phyloP scores from a whole-genome alignment of 1,140 invertebrate genomes.

The Diorhabda carinulata region DNA sequence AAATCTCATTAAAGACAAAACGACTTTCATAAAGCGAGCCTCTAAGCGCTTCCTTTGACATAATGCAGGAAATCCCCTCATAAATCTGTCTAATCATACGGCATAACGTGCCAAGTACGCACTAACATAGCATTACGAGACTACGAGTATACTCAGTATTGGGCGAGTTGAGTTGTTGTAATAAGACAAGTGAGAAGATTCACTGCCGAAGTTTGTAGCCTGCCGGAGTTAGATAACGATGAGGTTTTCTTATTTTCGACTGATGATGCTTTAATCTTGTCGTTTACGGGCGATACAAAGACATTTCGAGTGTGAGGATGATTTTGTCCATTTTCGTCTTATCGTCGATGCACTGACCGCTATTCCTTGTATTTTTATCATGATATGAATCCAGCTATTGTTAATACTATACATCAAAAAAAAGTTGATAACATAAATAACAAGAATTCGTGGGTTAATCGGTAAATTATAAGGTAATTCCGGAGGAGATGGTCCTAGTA shows the following conservation, averaged over 20 bases:
- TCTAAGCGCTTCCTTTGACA: slow-evolving; percentile 36
- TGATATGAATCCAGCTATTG: too few species aligned
- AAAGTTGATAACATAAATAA: too few species aligned
- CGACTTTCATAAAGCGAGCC: slow-evolving; percentile 31
- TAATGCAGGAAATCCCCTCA: slow-evolving; percentile 40
- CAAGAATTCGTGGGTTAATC: too few species aligned
- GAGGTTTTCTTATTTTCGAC: slow-evolving; percentile 38
- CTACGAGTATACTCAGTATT: slow-evolving; percentile 29
- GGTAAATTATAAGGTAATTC: too few species aligned
- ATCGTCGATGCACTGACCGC: not conserved
- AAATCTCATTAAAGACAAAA: slow-evolving; percentile 34
- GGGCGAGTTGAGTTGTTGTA: slow-evolving; percentile 31
- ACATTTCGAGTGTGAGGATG: not conserved
- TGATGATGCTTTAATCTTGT: slow-evolving; percentile 21
- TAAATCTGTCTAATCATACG: slow-evolving; percentile 47
- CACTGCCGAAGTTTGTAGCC: slow-evolving; percentile 41
- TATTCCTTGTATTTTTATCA: not conserved
- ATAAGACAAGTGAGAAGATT: slow-evolving; percentile 42
- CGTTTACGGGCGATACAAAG: slow-evolving; percentile 7
- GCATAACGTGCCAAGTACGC: slow-evolving; percentile 44
- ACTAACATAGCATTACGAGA: slow-evolving; percentile 41
- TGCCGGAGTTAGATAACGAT: slow-evolving; percentile 39
- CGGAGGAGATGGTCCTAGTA: too few species aligned
- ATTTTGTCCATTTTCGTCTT: not conserved
- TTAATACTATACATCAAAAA: too few species aligned